Conservation (phyloP, 2,797 vertebrate genomes). For the Sparidentex hasta region DNA sequence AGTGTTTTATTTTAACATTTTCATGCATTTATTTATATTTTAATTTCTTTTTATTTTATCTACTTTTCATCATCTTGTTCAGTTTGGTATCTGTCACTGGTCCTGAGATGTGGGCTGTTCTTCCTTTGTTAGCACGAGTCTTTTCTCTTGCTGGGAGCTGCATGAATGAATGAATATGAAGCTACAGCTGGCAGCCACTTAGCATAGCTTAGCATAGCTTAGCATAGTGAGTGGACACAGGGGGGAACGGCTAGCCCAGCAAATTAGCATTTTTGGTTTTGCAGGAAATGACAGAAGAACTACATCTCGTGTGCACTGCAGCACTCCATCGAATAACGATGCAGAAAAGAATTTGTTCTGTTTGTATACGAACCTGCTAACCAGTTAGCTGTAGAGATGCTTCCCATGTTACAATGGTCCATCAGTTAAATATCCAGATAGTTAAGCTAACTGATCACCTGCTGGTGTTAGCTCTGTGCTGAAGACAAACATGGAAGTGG, state of each 20-base stretch:
- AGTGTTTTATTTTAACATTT: conserved; percentile 6
- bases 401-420: no score
- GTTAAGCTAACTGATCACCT: no score
- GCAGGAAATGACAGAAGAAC: neutral
- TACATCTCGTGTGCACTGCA: no score
- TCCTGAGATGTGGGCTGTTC: neutral
- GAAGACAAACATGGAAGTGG: no score
- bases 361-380: no score
- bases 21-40: conserved; percentile 18
- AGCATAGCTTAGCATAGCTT: neutral
- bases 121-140: neutral
- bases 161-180: neutral
- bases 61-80: neutral
- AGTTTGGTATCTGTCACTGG: neutral
- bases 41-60: no score
- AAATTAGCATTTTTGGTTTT: no score
- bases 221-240: neutral
- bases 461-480: no score
- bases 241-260: neutral
- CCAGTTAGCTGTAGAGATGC: no score
- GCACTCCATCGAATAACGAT: no score
- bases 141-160: neutral
- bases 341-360: no score
- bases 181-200: neutral
- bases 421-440: no score